Evolutionary conservation across 2,113 vertebrate species (phyloP).

Genomic region (Piprites chloris): DNA sequence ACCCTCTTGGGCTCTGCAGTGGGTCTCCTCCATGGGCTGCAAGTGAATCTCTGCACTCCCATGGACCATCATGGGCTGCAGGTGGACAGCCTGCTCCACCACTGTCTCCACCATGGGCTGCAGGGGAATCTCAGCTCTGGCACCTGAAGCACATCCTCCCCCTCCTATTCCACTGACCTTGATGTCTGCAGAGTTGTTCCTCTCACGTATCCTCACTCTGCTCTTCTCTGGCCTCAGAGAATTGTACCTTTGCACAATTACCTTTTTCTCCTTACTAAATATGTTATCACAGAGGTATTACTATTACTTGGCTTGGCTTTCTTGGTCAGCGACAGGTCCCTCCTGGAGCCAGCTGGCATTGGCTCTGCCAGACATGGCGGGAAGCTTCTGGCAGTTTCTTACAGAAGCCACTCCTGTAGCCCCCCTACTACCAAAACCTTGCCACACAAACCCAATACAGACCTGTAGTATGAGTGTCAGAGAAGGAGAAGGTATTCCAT

Average conservation of each 20-base stretch:
- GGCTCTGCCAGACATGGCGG: not conserved
- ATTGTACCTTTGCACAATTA: not conserved
- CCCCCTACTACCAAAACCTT: not conserved
- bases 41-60: not conserved
- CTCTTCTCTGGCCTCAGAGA: not conserved
- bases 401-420: not conserved
- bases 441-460: not conserved
- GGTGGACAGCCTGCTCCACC: not conserved
- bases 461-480: not conserved
- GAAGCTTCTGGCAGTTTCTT: not conserved
- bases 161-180: not conserved
- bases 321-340: not conserved
- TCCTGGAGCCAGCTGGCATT: not conserved
- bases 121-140: not conserved
- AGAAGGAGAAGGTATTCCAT: not conserved
- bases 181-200: not conserved
- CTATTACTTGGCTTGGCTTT: not conserved
- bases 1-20: not conserved
- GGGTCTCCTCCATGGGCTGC: not conserved
- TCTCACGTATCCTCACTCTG: not conserved
- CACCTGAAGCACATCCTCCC: not conserved
- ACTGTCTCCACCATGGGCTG: not conserved
- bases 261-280: not conserved
- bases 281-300: not conserved
- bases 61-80: not conserved